Evolutionary conservation across 2,113 vertebrate genomes (phyloP).

Genomic region (Microcebus griseorufus): DNA sequence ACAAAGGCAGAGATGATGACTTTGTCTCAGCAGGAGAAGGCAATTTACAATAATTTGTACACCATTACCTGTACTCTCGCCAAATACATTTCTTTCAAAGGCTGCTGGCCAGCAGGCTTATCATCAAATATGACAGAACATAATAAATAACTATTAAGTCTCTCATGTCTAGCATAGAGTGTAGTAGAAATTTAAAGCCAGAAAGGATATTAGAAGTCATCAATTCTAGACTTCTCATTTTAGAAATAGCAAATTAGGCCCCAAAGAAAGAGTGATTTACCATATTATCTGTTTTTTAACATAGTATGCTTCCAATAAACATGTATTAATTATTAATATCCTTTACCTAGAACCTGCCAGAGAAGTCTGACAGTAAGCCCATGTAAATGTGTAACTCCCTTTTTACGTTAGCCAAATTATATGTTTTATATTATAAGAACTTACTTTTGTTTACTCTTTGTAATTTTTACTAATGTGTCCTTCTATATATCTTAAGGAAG

Average conservation of each 20-base stretch:
- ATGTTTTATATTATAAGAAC: background rate
- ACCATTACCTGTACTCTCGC: background rate
- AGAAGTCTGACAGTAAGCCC: background rate
- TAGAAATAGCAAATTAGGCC: background rate
- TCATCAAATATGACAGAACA: background rate
- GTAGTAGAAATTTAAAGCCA: background rate
- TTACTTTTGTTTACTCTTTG: background rate
- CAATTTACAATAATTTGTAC: constrained; percentile 1
- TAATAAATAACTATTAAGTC: constrained; percentile 41
- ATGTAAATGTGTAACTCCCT: background rate
- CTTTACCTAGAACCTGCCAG: background rate
- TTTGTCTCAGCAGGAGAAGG: constrained; percentile 16
- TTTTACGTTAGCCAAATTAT: background rate
- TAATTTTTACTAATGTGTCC: background rate
- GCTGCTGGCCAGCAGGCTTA: constrained; percentile 4
- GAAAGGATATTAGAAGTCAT: background rate
- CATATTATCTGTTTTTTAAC: background rate
- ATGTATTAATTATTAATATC: background rate
- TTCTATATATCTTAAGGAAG: background rate
- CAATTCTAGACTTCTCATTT: background rate
- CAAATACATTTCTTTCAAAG: constrained; percentile 32
- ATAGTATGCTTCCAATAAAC: background rate
- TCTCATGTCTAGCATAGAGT: background rate
- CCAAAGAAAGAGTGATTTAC: background rate
- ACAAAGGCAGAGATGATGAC: background rate